A percentile compares a stretch with the other conserved stretches of the same genome.
phyloP scores from a whole-genome alignment of 1,140 invertebrate species.

The Nasonia longicornis region DNA sequence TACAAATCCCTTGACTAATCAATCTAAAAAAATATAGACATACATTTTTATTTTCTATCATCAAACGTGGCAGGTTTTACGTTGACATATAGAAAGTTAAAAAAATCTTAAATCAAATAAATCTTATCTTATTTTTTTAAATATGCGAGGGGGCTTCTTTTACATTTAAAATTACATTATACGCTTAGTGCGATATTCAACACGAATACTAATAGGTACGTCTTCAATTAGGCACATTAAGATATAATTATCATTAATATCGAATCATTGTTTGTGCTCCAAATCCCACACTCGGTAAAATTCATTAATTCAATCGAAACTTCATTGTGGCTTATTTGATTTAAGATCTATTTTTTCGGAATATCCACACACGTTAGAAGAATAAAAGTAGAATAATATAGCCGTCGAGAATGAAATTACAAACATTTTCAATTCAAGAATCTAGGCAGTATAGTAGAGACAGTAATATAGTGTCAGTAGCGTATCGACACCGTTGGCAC shows the following conservation, averaged over 20 bases:
- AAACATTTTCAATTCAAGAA: not conserved
- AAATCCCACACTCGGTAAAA: too few species aligned
- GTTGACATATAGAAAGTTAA: not conserved
- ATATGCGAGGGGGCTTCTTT: too few species aligned
- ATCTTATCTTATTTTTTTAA: too few species aligned
- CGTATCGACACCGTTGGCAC: slow-evolving; percentile 8
- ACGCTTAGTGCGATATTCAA: too few species aligned
- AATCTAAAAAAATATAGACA: too few species aligned
- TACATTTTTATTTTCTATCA: too few species aligned
- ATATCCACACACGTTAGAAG: not conserved
- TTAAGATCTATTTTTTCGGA: not conserved
- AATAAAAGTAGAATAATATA: too few species aligned
- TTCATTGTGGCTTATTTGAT: not conserved
- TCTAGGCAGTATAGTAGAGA: slow-evolving; percentile 24
- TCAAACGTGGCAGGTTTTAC: too few species aligned
- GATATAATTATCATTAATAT: not conserved
- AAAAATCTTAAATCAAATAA: not conserved
- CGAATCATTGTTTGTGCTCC: too few species aligned
- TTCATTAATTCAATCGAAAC: too few species aligned
- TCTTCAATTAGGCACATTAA: not conserved
- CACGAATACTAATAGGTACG: not conserved
- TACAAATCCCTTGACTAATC: too few species aligned
- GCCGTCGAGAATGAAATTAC: not conserved
- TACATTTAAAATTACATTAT: too few species aligned
- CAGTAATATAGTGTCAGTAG: not conserved